phyloP scores from a whole-genome alignment of 2,797 vertebrate genomes.

The Ficedula albicollis region DNA sequence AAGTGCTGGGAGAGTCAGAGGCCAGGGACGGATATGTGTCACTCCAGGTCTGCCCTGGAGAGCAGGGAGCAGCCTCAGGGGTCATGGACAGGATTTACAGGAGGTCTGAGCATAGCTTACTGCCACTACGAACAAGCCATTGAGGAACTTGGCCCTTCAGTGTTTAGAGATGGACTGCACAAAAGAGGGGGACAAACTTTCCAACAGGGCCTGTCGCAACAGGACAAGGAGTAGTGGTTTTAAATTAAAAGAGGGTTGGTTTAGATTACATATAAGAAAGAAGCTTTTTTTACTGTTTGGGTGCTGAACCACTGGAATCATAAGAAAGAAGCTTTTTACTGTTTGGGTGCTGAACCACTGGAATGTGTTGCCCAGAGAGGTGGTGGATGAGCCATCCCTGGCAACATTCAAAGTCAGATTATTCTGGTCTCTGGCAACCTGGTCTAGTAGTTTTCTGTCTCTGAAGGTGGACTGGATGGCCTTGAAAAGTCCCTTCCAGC shows the following conservation, averaged over 20 bases:
- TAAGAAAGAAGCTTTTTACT: no score
- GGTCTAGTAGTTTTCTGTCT: neutral
- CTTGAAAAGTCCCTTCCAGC: neutral
- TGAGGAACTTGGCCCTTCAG: neutral
- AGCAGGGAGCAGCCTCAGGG: neutral
- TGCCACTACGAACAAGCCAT: neutral
- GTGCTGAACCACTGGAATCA: neutral
- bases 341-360: neutral
- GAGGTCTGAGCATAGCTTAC: neutral
- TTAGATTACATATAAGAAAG: neutral
- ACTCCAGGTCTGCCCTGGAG: neutral
- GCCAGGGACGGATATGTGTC: neutral
- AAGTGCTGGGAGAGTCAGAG: neutral
- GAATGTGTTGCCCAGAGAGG: neutral
- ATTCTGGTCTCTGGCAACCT: neutral
- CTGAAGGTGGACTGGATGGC: neutral
- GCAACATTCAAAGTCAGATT: neutral
- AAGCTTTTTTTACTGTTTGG: neutral
- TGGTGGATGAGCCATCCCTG: neutral
- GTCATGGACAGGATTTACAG: neutral
- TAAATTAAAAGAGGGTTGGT: accelerated
- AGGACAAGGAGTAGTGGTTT: neutral
- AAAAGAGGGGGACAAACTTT: neutral
- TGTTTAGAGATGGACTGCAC: neutral
- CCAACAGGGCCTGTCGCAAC: neutral